Evolutionary conservation across 53 echinoderm and acorn worm genomes (phyloP).

Genomic region (Pentamera pediparva): DNA sequence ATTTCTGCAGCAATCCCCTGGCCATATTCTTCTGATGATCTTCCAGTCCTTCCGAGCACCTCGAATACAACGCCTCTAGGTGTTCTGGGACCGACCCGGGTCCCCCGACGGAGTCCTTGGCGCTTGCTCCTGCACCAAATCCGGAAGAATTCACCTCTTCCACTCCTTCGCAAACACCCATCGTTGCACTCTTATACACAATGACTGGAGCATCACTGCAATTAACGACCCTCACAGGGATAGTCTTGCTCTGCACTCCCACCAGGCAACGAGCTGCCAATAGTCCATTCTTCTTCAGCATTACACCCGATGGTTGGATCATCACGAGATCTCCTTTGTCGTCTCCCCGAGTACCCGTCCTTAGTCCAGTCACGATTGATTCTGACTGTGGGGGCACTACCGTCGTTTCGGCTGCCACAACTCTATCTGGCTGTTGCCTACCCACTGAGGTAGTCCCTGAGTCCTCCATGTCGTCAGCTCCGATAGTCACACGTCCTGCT

Average conservation of each 20-base stretch:
- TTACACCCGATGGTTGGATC: not conserved
- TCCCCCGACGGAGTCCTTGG: not conserved
- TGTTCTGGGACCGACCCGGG: not conserved
- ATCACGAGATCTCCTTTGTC: not conserved
- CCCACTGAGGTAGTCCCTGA: not conserved
- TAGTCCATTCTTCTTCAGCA: not conserved
- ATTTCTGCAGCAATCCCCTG: not conserved
- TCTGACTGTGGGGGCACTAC: not conserved
- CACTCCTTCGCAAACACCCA: constrained; percentile 16
- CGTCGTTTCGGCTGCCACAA: not conserved
- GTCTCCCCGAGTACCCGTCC: not conserved
- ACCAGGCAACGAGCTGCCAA: not conserved
- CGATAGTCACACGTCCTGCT: not conserved
- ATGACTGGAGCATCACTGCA: not conserved
- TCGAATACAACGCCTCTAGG: not conserved
- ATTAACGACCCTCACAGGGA: not conserved
- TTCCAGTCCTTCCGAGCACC: not conserved
- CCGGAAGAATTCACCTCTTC: not conserved
- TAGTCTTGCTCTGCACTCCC: not conserved
- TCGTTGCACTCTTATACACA: not conserved
- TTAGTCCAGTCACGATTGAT: not conserved
- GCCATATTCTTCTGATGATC: not conserved
- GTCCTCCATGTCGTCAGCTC: too few species aligned
- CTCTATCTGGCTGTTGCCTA: not conserved
- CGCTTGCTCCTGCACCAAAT: not conserved